These are phyloP conservation scores for Parascotia fuliginaria DNA, from an alignment of 2,888 invertebrate species.

Conservation along the genomic window DNA sequence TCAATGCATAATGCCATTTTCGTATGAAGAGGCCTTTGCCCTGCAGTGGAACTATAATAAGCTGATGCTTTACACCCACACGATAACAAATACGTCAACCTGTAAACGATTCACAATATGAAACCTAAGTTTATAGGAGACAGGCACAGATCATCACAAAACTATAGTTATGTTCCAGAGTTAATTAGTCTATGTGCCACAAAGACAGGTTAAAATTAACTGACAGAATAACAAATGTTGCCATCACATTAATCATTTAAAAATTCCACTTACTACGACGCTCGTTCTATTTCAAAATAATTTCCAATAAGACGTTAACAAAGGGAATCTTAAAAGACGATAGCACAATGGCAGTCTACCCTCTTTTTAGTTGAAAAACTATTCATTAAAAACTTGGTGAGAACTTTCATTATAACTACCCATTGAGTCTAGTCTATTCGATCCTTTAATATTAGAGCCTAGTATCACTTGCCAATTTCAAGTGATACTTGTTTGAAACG, in stretches of 20 bases:
- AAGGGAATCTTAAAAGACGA: slow-evolving; percentile 24
- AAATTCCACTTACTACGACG: slow-evolving; percentile 1
- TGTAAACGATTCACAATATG: no score
- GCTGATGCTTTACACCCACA: no score
- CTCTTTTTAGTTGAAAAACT: slow-evolving; percentile 44
- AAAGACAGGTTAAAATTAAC: background rate
- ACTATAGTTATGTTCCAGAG: no score
- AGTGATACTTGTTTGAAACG: background rate
- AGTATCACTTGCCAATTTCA: slow-evolving; percentile 8
- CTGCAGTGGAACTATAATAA: no score
- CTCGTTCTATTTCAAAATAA: slow-evolving; percentile 18
- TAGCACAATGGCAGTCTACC: slow-evolving; percentile 32
- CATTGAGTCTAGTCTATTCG: slow-evolving; percentile 35
- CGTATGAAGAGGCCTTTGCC: no score
- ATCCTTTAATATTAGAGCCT: slow-evolving; percentile 25
- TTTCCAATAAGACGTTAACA: slow-evolving; percentile 19
- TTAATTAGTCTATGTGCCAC: background rate
- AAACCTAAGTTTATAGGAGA: no score
- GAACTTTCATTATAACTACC: slow-evolving; percentile 37
- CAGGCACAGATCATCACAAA: no score
- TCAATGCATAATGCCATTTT: no score
- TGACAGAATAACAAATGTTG: background rate
- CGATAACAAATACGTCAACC: no score
- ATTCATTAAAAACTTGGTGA: slow-evolving; percentile 54
- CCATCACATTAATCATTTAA: slow-evolving; percentile 8